Evolutionary conservation across 2,888 invertebrate genomes (phyloP).

Genomic region (Cerastis leucographa): DNA sequence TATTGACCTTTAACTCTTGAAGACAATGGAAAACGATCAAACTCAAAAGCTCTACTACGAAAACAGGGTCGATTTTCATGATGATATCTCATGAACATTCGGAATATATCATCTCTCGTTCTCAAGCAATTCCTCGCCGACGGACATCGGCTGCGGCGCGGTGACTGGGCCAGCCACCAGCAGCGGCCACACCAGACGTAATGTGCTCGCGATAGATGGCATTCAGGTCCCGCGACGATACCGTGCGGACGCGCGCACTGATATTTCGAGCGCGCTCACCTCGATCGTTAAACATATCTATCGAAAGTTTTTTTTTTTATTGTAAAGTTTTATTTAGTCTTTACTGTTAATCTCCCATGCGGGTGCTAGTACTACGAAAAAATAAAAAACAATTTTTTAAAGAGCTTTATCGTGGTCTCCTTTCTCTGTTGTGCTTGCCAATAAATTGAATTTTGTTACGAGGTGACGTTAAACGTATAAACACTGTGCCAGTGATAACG

Average conservation of each 20-base stretch:
- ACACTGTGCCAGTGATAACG: conserved; percentile 84
- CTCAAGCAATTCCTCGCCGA: conserved; percentile 64
- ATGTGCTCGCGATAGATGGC: conserved; percentile 79
- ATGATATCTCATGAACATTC: conserved; percentile 29
- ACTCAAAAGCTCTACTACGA: conserved; percentile 17
- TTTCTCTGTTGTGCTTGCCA: conserved; percentile 69
- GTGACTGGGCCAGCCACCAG: conserved; percentile 72
- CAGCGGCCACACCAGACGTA: conserved; percentile 71
- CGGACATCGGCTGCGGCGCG: conserved; percentile 62
- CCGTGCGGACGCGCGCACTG: conserved; percentile 79
- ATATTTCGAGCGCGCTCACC: conserved; percentile 68
- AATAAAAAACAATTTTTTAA: conserved; percentile 51
- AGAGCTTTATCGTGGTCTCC: conserved; percentile 57
- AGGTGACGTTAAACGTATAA: conserved; percentile 75
- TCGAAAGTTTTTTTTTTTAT: conserved; percentile 74
- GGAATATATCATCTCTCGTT: conserved; percentile 49
- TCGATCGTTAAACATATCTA: conserved; percentile 70
- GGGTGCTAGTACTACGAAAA: conserved; percentile 68
- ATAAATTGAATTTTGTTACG: conserved; percentile 74
- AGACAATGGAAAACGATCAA: conserved; percentile 4
- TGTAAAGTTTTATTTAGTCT: conserved; percentile 70
- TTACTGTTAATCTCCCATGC: conserved; percentile 58
- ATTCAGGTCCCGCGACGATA: conserved; percentile 84
- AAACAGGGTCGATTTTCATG: conserved; percentile 26
- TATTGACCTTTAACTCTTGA: background rate